Evolutionary conservation across 2,797 vertebrate species (phyloP).

Genomic region (Danio choprae): DNA sequence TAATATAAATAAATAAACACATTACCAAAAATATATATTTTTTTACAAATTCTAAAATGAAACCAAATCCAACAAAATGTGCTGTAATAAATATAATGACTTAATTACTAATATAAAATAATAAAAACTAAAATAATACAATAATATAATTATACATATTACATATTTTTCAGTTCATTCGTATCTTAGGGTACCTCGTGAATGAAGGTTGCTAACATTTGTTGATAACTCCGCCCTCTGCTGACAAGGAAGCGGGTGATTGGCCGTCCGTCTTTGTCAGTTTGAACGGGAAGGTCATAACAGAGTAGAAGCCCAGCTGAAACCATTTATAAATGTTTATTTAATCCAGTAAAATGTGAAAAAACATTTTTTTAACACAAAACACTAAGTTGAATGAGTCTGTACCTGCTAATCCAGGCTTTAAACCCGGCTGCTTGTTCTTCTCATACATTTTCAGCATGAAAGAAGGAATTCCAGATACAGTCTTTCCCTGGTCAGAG

Average conservation of each 20-base stretch:
- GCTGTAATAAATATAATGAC: no score
- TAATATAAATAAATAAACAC: no score
- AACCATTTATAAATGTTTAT: conserved; percentile 25
- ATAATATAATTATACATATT: no score
- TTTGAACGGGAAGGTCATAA: conserved; percentile 88
- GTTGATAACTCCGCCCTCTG: conserved; percentile 90
- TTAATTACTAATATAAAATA: no score
- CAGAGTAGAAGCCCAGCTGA: conserved; percentile 90
- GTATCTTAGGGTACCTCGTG: conserved; percentile 82
- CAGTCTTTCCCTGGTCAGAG: conserved; percentile 87
- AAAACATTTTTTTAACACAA: not conserved
- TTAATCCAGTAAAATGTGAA: not conserved
- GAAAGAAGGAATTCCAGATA: conserved; percentile 88
- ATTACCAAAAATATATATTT: no score
- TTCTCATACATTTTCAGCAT: conserved; percentile 93
- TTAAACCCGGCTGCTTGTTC: conserved; percentile 94
- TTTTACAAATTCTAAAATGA: no score
- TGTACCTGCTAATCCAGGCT: conserved; percentile 91
- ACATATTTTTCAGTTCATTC: no score
- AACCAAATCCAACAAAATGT: no score
- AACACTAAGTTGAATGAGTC: not conserved
- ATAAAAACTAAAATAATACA: no score
- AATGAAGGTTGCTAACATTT: conserved; percentile 86
- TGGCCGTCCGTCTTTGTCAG: conserved; percentile 87
- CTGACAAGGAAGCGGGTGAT: conserved; percentile 86